Percentiles rank a stretch among this genome's conserved stretches.
These are phyloP conservation scores for Hyalella azteca DNA, from an alignment of 2,888 invertebrate genomes.

Conservation along the genomic window DNA sequence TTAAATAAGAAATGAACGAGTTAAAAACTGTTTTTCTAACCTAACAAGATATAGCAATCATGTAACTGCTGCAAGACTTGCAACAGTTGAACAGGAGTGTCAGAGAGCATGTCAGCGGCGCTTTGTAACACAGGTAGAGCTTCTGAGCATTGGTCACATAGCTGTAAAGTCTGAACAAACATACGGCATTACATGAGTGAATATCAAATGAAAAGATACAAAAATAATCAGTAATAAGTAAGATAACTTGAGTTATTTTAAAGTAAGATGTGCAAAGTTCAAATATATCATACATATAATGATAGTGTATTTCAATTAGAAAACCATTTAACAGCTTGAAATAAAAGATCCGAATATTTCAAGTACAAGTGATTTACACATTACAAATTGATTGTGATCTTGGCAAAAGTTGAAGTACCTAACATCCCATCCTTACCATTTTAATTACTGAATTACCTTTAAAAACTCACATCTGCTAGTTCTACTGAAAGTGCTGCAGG, in stretches of 20 bases:
- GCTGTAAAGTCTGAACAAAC: slow-evolving; percentile 41
- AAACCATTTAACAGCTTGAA: too few relatives aligned
- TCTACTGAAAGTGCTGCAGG: slow-evolving; percentile 8
- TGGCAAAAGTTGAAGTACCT: too few relatives aligned
- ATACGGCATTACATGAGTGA: background rate
- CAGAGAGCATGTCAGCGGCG: slow-evolving; percentile 45
- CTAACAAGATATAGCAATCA: background rate
- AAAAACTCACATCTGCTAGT: background rate
- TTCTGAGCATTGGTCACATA: slow-evolving; percentile 46
- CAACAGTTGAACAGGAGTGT: slow-evolving; percentile 32
- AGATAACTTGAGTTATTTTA: background rate
- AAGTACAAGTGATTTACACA: too few relatives aligned
- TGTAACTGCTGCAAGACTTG: background rate
- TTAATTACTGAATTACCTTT: too few relatives aligned
- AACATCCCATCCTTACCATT: too few relatives aligned
- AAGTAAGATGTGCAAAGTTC: too few relatives aligned
- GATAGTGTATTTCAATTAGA: too few relatives aligned
- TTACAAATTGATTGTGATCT: too few relatives aligned
- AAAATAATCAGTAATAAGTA: background rate
- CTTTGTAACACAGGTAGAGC: slow-evolving; percentile 44
- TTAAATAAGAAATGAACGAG: too few relatives aligned
- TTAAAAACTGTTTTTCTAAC: too few relatives aligned
- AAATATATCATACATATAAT: too few relatives aligned
- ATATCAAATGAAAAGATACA: background rate
- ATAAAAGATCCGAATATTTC: too few relatives aligned